Evolutionary conservation across 2,113 vertebrate genomes (phyloP).

Genomic region (human (Homo sapiens)): GRCh38 chr2:104456501-104457000

Average conservation of each 20-base stretch:
- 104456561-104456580: not conserved
- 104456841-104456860: not conserved
- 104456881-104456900: not conserved
- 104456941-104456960: not conserved
- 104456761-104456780: not conserved
- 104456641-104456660: not conserved
- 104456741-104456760: not conserved
- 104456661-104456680: not conserved
- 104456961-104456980: not conserved
- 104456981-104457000: not conserved
- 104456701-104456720: conserved; percentile 14
- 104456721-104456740: not conserved
- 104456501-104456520: not conserved
- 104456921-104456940: not conserved
- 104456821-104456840: not conserved
- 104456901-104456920: not conserved
- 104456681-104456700: not conserved
- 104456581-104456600: accelerated
- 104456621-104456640: too few species aligned
- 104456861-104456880: not conserved
- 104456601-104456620: not conserved
- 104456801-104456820: not conserved
- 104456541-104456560: not conserved
- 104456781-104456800: not conserved
- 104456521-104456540: not conserved